Evolutionary conservation across 2,113 vertebrate genomes (phyloP).

Genomic region (Siphamia tubifer): DNA sequence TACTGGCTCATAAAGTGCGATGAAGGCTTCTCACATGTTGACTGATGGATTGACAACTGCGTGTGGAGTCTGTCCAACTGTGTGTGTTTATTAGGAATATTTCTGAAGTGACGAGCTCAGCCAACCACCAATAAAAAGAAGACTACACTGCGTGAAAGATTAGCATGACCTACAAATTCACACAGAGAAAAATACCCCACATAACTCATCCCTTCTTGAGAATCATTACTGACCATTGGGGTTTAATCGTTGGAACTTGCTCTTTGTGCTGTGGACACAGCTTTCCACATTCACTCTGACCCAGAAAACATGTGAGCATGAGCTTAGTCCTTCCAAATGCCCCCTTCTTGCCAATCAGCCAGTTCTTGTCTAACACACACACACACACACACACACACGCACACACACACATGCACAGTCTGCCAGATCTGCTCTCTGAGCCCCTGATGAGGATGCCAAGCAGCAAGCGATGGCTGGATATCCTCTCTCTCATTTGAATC

Average conservation of each 20-base stretch:
- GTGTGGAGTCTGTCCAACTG: background rate
- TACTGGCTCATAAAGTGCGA: constrained; percentile 38
- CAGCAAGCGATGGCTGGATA: constrained; percentile 21
- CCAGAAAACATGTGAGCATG: constrained; percentile 27
- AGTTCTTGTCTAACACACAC: background rate
- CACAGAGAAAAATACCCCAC: background rate
- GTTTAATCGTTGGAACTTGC: background rate
- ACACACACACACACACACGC: background rate
- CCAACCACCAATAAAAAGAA: constrained; percentile 28
- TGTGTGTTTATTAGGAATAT: constrained; percentile 9
- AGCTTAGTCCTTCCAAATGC: constrained; percentile 14
- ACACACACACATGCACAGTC: background rate
- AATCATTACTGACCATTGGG: background rate
- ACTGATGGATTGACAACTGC: constrained; percentile 41
- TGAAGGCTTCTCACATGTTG: constrained; percentile 1
- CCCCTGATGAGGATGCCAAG: constrained; percentile 21
- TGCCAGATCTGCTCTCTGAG: constrained; percentile 23
- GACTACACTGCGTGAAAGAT: constrained; percentile 31
- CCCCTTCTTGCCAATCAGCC: constrained; percentile 9
- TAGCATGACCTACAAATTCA: background rate
- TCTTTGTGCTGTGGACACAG: background rate
- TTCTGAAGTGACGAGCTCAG: constrained; percentile 27
- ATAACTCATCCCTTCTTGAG: background rate
- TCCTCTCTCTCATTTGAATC: constrained; percentile 41
- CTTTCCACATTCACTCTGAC: constrained; percentile 13